Evolutionary conservation across 2,797 vertebrate genomes (phyloP), one percentile per base, ranked within the genome.

Genomic region (Gallinago nigripennis): DNA sequence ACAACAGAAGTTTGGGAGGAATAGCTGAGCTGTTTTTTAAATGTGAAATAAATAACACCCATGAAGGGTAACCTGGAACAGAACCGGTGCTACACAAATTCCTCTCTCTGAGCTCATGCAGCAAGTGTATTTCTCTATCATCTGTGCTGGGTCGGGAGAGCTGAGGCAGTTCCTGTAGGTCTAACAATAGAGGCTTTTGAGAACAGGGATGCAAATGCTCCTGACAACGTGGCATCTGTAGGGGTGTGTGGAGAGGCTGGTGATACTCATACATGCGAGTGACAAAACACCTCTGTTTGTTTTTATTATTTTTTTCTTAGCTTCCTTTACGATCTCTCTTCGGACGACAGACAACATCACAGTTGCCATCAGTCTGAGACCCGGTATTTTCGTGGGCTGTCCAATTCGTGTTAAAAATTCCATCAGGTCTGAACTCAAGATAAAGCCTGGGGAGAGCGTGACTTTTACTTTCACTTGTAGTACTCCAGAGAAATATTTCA

Each of bases 401-500:
- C 11, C 6, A 15, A 95, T 98, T 25, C 3, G 4, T 33, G 0
- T 24, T 20, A 56, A 57, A 68, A 73, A 14, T 19, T 5, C 1
- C n/a, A 2, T 0, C 4, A 2, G 3, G 14, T 11, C 23, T 33
- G 58, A 51, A 16, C 75, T 98, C 77, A 33, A 23, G 60, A 82
- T 98, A 92, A 95, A 69, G 8, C 41, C 97, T 5, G 97, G 97
- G 43, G 95, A 96, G 11, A 96, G 10, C 2, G 14, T 51, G 15
- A 48, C 45, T 58, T 97, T 98, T 64, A 11, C 4, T 30, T 98
- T 98, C 79, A 92, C n/a, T 57, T 98, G 98, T 91, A 46, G 0
- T 23, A 48, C 68, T 57, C 98, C 98, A 4, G 93, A 98, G 90
- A 97, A 94, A 28, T 85, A 97, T 90, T 98, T 97, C 58, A 14